Evolutionary conservation across 2,888 invertebrate species (phyloP).

Genomic region (Cheilosia impressa): DNA sequence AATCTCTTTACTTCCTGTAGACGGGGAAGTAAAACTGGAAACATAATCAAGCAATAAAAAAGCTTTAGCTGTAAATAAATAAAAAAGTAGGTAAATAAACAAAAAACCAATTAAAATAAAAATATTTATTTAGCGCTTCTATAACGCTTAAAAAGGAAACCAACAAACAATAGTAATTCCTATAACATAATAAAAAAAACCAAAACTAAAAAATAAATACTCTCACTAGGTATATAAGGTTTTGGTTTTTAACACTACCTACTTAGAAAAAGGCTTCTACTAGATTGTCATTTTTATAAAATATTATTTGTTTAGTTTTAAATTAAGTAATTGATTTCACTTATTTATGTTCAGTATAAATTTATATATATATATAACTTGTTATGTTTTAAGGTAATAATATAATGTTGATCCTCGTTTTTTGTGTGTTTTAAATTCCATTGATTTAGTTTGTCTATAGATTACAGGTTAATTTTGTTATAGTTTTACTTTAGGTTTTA

Average conservation of each 20-base stretch:
- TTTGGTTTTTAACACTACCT: slow-evolving; percentile 41
- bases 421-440: slow-evolving; percentile 52
- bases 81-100: background rate
- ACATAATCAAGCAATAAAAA: too few species aligned
- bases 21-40: too few species aligned
- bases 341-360: slow-evolving; percentile 59
- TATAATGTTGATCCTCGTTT: slow-evolving; percentile 67
- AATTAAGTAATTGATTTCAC: slow-evolving; percentile 32
- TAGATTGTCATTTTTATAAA: slow-evolving; percentile 75
- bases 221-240: background rate
- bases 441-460: slow-evolving; percentile 40
- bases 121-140: slow-evolving; percentile 22
- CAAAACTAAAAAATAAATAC: slow-evolving; percentile 15
- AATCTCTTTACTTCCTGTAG: too few species aligned
- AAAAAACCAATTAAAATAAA: slow-evolving; percentile 3
- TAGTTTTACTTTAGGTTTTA: slow-evolving; percentile 31
- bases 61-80: background rate
- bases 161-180: slow-evolving; percentile 3
- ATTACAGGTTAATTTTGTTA: slow-evolving; percentile 14
- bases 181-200: slow-evolving; percentile 16
- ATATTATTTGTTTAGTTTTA: slow-evolving; percentile 42
- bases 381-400: slow-evolving; percentile 42
- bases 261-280: slow-evolving; percentile 72
- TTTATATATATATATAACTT: slow-evolving; percentile 40
- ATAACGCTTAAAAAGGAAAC: background rate